These are phyloP conservation scores for Tragulus kanchil DNA, from an alignment of 2,113 vertebrate genomes.

Conservation along the genomic window DNA sequence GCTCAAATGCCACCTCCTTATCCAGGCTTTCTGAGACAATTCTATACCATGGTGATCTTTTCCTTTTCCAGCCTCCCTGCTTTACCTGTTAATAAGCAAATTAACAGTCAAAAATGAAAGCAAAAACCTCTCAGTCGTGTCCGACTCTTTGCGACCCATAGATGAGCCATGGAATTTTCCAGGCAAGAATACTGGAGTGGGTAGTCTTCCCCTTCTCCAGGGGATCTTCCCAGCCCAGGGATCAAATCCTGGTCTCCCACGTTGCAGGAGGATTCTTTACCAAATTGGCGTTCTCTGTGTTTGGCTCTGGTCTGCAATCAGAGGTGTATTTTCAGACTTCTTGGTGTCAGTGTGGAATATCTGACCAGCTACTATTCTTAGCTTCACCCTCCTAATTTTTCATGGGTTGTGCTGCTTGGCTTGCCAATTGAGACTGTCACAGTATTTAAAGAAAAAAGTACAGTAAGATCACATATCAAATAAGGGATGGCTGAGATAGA, in stretches of 20 bases:
- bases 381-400: neutral
- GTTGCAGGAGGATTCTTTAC: too few species aligned
- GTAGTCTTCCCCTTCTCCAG: too few species aligned
- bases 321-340: neutral
- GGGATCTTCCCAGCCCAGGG: too few species aligned
- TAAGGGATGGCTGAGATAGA: neutral
- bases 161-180: too few species aligned
- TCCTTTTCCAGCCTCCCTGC: neutral
- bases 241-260: too few species aligned
- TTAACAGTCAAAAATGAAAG: neutral
- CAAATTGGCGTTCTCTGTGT: neutral
- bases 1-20: neutral
- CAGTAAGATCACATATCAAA: neutral
- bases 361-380: accelerated
- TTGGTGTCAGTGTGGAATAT: accelerated
- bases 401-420: neutral
- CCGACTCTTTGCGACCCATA: too few species aligned
- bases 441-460: neutral
- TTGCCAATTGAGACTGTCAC: neutral
- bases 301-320: neutral
- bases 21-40: neutral
- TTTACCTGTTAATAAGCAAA: neutral
- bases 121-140: too few species aligned
- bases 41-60: accelerated
- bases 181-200: too few species aligned